Percentiles rank a stretch among this genome's conserved stretches.
Conservation (phyloP, 92 coral and sea anemone species). For the Paragorgia papillata region DNA sequence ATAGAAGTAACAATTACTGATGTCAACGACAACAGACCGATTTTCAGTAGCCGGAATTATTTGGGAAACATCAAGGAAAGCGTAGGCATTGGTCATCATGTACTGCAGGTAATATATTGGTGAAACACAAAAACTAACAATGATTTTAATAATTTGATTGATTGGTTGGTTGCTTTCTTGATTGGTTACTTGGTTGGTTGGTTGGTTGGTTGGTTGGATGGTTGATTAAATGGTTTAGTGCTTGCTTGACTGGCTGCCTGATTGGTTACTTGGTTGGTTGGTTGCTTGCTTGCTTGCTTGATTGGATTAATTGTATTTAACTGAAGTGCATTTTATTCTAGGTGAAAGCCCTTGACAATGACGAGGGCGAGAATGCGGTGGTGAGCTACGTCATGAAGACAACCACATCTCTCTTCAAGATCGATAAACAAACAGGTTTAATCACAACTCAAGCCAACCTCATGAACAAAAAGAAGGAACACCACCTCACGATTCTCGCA, state of each 20-base stretch:
- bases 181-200: no score
- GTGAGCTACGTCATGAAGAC: conserved; percentile 66
- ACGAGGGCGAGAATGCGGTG: conserved; percentile 79
- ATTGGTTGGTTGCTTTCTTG: no score
- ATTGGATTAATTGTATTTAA: no score
- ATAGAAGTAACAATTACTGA: conserved; percentile 77
- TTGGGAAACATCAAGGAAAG: conserved; percentile 68
- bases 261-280: no score
- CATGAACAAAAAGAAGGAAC: conserved; percentile 34
- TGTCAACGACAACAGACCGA: conserved; percentile 79
- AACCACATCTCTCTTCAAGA: conserved; percentile 57
- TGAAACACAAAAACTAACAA: no score
- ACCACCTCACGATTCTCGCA: conserved; percentile 68
- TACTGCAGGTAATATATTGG: conserved; percentile 76
- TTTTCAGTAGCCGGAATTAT: conserved; percentile 64
- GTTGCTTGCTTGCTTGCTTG: no score
- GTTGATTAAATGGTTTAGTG: no score
- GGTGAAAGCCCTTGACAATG: conserved; percentile 84
- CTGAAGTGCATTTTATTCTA: no score
- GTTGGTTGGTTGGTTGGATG: no score
- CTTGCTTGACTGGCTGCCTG: no score
- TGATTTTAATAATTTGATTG: no score
- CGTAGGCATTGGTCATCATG: conserved; percentile 67
- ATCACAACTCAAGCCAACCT: conserved; percentile 66
- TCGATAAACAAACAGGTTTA: conserved; percentile 63